Evolutionary conservation across 1,140 invertebrate species (phyloP), one percentile per base, ranked within the genome.

Genomic region (Cotesia chilonis): DNA sequence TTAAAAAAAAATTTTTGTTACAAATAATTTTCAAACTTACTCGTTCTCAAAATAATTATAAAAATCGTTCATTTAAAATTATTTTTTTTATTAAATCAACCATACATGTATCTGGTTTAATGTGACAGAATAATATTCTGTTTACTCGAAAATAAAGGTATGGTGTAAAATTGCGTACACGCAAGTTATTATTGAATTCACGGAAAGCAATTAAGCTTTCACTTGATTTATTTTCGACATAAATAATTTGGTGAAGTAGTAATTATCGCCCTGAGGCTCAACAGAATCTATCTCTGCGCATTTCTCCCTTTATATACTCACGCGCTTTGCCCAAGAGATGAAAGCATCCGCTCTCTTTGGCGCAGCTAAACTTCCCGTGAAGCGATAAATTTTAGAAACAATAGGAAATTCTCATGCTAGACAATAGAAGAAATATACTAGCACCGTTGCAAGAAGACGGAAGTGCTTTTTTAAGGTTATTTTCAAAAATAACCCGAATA

Each of bases 381-480:
- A 84, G 78, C 81, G 82, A 84, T 85, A 85, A 85, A 85, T 85
- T 84, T 77, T 74, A 80, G 81, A 85, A 85, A 85, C 83, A 85
- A 85, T 85, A 84, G 82, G 79, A 84, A 84, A 84, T 83, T 84
- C 81, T 71, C 68, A 59, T 41, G 76, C 80, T 84, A 84, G 82
- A 84, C 82, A 85, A 85, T 85, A 84, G 83, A 84, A 85, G 81
- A 85, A 84, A 84, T 84, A 83, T 72, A 55, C 71, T 74, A 77
- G 74, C 72, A 72, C 69, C 68, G 72, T 54, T 37, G 37, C 66
- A 52, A 52, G 61, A 74, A 70, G 72, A 80, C 81, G 81, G 79
- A 82, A 82, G 74, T 74, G 59, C 61, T 74, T 70, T 60, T 28
- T 47, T 47, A 35, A 17, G 14, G 14, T 68, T 68, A 72, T 68